Conservation (phyloP, 1,140 invertebrate genomes). For the Frieseomelitta varia region DNA sequence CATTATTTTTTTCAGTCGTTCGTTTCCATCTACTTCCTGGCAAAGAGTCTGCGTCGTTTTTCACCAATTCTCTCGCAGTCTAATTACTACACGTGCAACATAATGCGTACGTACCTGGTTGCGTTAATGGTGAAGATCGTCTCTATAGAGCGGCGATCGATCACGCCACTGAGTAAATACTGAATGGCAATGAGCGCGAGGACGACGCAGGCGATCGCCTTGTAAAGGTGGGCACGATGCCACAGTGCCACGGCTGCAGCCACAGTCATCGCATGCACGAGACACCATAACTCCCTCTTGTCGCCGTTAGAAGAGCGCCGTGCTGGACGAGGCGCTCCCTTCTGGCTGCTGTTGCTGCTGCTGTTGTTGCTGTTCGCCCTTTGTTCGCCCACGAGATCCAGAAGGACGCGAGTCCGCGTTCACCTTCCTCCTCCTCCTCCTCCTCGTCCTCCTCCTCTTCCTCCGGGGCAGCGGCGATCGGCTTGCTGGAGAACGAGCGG, state of each 20-base stretch:
- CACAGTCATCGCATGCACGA: conserved; percentile 78
- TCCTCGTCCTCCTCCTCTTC: no score
- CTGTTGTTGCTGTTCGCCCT: background rate
- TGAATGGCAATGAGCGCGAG: conserved; percentile 80
- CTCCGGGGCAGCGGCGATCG: background rate
- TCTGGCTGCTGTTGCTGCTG: conserved; percentile 16
- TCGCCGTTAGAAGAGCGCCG: conserved; percentile 70
- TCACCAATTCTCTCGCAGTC: no score
- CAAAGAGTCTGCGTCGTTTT: no score
- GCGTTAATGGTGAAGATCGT: conserved; percentile 81
- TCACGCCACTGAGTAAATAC: conserved; percentile 79
- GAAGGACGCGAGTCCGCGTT: background rate
- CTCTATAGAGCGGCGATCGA: conserved; percentile 79
- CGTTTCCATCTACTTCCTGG: no score
- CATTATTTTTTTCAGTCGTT: no score
- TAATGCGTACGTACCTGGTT: conserved; percentile 66
- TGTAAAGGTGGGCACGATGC: conserved; percentile 81
- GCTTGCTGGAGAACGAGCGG: background rate
- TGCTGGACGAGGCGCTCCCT: conserved; percentile 56
- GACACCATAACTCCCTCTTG: conserved; percentile 80
- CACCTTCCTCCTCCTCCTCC: no score
- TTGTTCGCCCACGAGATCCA: background rate
- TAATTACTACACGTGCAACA: background rate
- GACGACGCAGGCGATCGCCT: conserved; percentile 77
- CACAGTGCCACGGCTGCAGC: conserved; percentile 79